Conservation (phyloP, 2,113 vertebrate species). For the Limanda limanda region DNA sequence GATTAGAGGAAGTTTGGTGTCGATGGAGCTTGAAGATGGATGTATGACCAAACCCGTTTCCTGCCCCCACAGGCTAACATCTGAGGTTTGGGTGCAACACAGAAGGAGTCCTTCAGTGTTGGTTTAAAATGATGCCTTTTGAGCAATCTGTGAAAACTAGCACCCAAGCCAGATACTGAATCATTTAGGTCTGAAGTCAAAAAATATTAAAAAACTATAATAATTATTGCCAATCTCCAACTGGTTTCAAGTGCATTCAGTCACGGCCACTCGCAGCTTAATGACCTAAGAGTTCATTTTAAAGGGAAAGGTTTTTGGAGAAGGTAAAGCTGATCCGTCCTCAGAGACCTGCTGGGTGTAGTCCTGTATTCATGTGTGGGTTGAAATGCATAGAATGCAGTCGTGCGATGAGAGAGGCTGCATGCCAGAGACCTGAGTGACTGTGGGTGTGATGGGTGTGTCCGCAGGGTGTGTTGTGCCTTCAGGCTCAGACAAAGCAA, state of each 20-base stretch:
- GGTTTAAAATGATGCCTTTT: neutral
- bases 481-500: neutral
- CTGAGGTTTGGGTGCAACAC: neutral
- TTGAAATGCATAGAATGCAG: slow-evolving; percentile 70
- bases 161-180: neutral
- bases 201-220: neutral
- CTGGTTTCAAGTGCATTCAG: neutral
- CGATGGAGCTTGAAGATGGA: neutral
- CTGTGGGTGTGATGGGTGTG: slow-evolving; percentile 64
- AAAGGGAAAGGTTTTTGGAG: slow-evolving; percentile 13
- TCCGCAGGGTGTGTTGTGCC: slow-evolving; percentile 40
- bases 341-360: slow-evolving; percentile 57
- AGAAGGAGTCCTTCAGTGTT: neutral
- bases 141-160: neutral
- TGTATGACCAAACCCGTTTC: neutral
- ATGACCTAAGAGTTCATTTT: neutral
- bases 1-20: slow-evolving; percentile 4
- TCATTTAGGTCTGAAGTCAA: neutral
- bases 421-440: slow-evolving; percentile 71
- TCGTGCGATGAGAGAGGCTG: slow-evolving; percentile 36
- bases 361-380: slow-evolving; percentile 41
- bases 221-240: neutral
- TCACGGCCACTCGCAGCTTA: neutral
- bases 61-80: neutral
- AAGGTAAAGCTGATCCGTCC: slow-evolving; percentile 13